Evolutionary conservation across 64 coral and sea anemone genomes (phyloP), one percentile per base, ranked within the genome.

Genomic region (Stylophora pistillata): DNA sequence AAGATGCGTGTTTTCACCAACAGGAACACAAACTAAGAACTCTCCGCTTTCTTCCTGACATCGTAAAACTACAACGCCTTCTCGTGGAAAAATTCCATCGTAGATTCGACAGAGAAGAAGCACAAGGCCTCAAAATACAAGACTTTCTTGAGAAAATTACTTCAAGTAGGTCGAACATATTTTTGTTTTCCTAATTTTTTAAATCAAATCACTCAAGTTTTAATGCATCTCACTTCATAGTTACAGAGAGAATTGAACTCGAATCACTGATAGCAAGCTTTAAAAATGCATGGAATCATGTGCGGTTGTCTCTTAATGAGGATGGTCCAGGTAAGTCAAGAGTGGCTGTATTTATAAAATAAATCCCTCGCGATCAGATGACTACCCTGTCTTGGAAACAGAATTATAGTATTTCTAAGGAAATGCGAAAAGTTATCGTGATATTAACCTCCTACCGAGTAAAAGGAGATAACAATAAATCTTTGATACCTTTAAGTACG

Each of bases 1-100:
- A n/a, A n/a, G n/a, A n/a, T n/a, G n/a, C n/a, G n/a, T n/a, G n/a
- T n/a, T n/a, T 13, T 33, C 6, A 53, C 52, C 28, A 30, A 12
- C 72, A 98, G 95, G 95, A 98, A 77, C 91, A 98, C 47, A 85
- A 90, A 60, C 91, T 98, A 17, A 87, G 95, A 30, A 88, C 88
- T 18, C 68, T 93, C 58, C 95, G 72, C 18, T 93, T 88, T 73
- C 88, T 98, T 41, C 95, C 91, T 53, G 91, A 93, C 69, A 88
- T 98, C 65, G 54, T 93, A 27, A 93, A 93, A 31, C 54, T 98
- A 27, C 95, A 98, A 17, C 88, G 88, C 25, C 59, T 91, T 27
- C 80, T 98, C 76, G 85, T 87, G 30, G 95, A 93, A 21, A 87
- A 86, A 32, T 98, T 91, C 77, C 85, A 91, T 65, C 80, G 88